Percentiles rank a stretch among this genome's conserved stretches.
These are phyloP conservation scores for Heterochromis multidens DNA, from an alignment of 2,113 vertebrate genomes.

Conservation along the genomic window DNA sequence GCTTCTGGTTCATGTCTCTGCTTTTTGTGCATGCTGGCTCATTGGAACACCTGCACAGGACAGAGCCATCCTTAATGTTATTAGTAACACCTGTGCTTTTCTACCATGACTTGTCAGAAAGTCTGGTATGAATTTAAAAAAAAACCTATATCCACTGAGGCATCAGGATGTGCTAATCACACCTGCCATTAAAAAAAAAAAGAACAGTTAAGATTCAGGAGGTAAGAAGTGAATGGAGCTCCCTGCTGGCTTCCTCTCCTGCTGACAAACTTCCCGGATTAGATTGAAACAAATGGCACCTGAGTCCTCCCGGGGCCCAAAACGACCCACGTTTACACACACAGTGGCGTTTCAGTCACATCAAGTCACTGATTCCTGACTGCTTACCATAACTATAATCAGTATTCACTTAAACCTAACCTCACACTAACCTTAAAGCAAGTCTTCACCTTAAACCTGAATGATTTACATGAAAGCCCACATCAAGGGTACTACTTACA, in stretches of 20 bases:
- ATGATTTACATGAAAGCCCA: neutral
- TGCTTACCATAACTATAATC: too few species aligned
- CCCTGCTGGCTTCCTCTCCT: constrained; percentile 51
- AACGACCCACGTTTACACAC: neutral
- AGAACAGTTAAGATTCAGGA: constrained; percentile 33
- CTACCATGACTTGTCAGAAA: neutral
- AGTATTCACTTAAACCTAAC: neutral
- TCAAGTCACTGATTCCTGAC: neutral
- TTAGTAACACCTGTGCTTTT: constrained; percentile 6
- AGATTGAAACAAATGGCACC: constrained; percentile 43
- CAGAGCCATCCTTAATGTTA: neutral
- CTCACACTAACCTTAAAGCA: neutral
- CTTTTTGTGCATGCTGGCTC: neutral
- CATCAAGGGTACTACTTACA: neutral
- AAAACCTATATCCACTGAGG: neutral
- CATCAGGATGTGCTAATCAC: constrained; percentile 23
- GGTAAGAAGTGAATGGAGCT: constrained; percentile 9
- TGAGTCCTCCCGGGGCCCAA: constrained; percentile 15
- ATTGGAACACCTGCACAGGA: neutral
- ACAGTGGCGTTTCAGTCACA: neutral
- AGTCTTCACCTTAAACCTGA: neutral
- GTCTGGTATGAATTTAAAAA: neutral
- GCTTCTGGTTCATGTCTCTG: neutral
- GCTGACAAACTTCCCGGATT: constrained; percentile 62
- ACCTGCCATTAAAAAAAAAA: neutral